A percentile compares a stretch with the other conserved stretches of the same genome.
These are phyloP conservation scores for Brachionus sp. DNA, from an alignment of 1,140 invertebrate species.

Conservation along the genomic window DNA sequence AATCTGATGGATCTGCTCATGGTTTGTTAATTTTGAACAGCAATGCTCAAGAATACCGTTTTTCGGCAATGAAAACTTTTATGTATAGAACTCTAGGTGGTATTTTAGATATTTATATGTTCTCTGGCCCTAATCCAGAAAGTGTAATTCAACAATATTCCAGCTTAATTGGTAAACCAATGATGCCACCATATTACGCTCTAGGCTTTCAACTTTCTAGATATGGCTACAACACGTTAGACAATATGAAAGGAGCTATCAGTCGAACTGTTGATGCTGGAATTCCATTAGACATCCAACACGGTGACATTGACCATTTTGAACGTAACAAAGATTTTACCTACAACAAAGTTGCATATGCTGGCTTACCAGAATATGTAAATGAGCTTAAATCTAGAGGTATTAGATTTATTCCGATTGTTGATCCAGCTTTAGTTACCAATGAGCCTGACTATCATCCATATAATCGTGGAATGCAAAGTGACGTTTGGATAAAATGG, in stretches of 20 bases:
- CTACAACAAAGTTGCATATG: slow-evolving; percentile 53
- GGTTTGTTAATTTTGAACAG: slow-evolving; percentile 37
- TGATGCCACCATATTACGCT: slow-evolving; percentile 62
- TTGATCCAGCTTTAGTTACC: slow-evolving; percentile 53
- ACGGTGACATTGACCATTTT: slow-evolving; percentile 61
- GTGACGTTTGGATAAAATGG: slow-evolving; percentile 54
- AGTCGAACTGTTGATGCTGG: slow-evolving; percentile 1
- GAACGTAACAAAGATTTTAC: slow-evolving; percentile 58
- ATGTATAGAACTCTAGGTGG: slow-evolving; percentile 56
- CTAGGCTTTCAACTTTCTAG: slow-evolving; percentile 62
- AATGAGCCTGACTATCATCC: slow-evolving; percentile 53
- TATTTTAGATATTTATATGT: slow-evolving; percentile 61
- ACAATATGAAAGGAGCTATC: slow-evolving; percentile 47
- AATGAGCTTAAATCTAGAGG: slow-evolving; percentile 53
- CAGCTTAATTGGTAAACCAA: slow-evolving; percentile 58
- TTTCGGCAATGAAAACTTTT: slow-evolving; percentile 49
- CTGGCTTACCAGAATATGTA: slow-evolving; percentile 56
- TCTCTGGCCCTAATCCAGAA: slow-evolving; percentile 61
- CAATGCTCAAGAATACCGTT: slow-evolving; percentile 49
- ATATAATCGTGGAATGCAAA: slow-evolving; percentile 50
- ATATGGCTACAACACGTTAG: slow-evolving; percentile 54
- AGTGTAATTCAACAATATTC: slow-evolving; percentile 49
- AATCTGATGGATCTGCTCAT: slow-evolving; percentile 15
- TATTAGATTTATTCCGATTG: slow-evolving; percentile 58
- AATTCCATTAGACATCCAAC: slow-evolving; percentile 52